These are phyloP conservation scores for Rhamnusium bicolor DNA, from an alignment of 2,888 invertebrate species.

Conservation along the genomic window DNA sequence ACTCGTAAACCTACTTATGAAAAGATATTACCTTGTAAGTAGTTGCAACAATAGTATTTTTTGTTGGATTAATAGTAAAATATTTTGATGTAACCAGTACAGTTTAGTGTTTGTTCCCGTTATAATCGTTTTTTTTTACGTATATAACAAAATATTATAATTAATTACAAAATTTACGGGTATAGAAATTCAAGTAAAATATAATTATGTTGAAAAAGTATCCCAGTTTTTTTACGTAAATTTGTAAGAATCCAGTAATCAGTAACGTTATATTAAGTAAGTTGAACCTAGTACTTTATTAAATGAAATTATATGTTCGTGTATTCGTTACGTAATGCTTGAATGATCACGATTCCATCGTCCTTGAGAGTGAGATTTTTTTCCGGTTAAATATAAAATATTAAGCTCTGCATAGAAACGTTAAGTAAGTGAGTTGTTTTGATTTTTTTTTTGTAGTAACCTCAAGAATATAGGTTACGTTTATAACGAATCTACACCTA, in stretches of 20 bases:
- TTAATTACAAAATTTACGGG: background rate
- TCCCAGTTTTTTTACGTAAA: conserved; percentile 2
- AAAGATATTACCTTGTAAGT: background rate
- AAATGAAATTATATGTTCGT: conserved; percentile 13
- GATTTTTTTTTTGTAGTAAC: background rate
- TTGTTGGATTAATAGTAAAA: background rate
- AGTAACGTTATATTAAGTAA: conserved; percentile 9
- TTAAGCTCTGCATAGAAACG: background rate
- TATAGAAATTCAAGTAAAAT: background rate
- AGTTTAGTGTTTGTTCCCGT: background rate
- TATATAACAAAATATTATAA: background rate
- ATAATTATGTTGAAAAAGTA: conserved; percentile 16
- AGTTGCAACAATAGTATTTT: background rate
- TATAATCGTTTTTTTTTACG: background rate
- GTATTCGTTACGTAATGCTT: conserved; percentile 23
- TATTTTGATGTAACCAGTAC: background rate
- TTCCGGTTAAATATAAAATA: conserved; percentile 13
- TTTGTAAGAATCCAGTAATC: conserved; percentile 6
- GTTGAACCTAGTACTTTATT: conserved; percentile 2
- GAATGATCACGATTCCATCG: conserved; percentile 27
- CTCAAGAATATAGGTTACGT: background rate
- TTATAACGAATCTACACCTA: background rate
- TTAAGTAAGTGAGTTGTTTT: too few species aligned
- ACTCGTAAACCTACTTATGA: background rate
- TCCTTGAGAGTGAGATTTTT: conserved; percentile 30